These are phyloP conservation scores for Atractosteus spatula DNA, from an alignment of 2,113 vertebrate genomes.

Conservation along the genomic window DNA sequence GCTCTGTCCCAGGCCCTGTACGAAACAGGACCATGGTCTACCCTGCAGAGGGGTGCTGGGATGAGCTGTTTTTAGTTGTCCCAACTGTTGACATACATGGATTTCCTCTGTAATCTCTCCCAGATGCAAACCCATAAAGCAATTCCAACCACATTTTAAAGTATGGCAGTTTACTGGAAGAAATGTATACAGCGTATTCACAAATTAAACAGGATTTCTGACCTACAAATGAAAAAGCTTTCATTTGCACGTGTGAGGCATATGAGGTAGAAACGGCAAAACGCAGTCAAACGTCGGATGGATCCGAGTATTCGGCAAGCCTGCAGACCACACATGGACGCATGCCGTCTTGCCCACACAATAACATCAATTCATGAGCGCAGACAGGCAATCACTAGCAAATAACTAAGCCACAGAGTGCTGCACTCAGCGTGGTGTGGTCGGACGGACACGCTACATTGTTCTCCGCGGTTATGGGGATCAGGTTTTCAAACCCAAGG, in stretches of 20 bases:
- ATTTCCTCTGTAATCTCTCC: slow-evolving; percentile 21
- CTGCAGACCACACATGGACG: too few species aligned
- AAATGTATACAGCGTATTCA: neutral
- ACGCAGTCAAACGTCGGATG: too few species aligned
- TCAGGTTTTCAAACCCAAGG: too few species aligned
- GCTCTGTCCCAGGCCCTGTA: too few species aligned
- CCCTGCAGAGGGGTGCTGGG: neutral
- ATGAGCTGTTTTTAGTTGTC: slow-evolving; percentile 1
- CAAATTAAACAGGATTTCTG: slow-evolving; percentile 6
- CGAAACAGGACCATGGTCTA: too few species aligned
- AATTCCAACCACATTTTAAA: slow-evolving; percentile 17
- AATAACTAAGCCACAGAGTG: neutral
- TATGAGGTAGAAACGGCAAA: too few species aligned
- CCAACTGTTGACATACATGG: neutral
- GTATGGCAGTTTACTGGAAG: slow-evolving; percentile 12
- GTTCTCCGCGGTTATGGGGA: too few species aligned
- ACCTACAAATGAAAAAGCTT: neutral
- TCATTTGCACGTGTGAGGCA: neutral
- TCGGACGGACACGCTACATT: too few species aligned
- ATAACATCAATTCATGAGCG: neutral
- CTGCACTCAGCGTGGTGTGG: too few species aligned
- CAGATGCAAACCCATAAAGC: slow-evolving; percentile 19
- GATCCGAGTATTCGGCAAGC: too few species aligned
- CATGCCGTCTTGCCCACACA: too few species aligned
- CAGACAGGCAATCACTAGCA: neutral